These are phyloP conservation scores for Halichondria panicea DNA, from an alignment of 37 sponge, comb jelly and placozoan species.

Conservation along the genomic window DNA sequence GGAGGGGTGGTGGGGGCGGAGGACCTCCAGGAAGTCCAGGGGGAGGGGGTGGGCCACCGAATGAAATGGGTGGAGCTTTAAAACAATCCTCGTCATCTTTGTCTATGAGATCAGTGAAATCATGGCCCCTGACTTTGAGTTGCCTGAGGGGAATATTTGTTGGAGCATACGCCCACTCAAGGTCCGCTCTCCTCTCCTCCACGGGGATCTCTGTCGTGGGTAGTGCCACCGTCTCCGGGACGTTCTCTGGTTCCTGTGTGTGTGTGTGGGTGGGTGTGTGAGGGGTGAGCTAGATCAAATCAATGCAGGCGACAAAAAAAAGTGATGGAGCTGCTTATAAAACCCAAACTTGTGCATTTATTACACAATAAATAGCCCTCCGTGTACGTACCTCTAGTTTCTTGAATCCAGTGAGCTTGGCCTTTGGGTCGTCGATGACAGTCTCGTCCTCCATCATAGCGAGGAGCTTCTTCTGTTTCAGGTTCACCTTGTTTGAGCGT, in stretches of 20 bases:
- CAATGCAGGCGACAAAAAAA: conserved; percentile 1
- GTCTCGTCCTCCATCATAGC: conserved; percentile 65
- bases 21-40: conserved; percentile 62
- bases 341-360: background rate
- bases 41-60: background rate
- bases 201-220: conserved; percentile 25
- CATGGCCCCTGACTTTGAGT: conserved; percentile 64
- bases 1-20: conserved; percentile 62
- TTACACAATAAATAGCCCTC: background rate
- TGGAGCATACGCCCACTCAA: conserved; percentile 82
- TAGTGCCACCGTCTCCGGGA: conserved; percentile 20
- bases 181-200: conserved; percentile 54
- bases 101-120: conserved; percentile 84
- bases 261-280: too few species aligned
- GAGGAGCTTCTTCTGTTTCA: conserved; percentile 54
- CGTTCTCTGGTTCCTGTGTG: background rate
- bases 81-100: conserved; percentile 79
- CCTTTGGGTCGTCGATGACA: conserved; percentile 17
- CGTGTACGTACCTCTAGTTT: conserved; percentile 9
- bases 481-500: background rate
- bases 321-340: background rate
- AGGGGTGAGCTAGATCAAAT: too few species aligned
- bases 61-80: conserved; percentile 27
- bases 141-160: conserved; percentile 66
- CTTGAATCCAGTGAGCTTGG: conserved; percentile 10